A percentile compares a stretch with the other conserved stretches of the same genome.
phyloP scores from a whole-genome alignment of 2,113 vertebrate genomes.

The Ramphastos sulfuratus region DNA sequence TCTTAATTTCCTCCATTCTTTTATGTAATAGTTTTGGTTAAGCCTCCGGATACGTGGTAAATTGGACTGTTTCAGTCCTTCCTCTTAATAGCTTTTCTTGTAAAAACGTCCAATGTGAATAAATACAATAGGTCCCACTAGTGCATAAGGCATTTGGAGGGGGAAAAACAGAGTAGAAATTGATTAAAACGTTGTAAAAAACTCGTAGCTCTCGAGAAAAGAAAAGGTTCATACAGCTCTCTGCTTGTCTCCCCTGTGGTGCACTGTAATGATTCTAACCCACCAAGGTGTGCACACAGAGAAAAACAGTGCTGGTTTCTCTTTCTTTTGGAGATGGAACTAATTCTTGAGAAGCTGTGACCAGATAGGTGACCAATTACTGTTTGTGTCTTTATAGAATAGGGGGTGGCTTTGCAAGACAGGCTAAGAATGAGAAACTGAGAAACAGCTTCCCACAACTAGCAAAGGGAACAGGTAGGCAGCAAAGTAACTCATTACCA shows the following conservation, averaged over 20 bases:
- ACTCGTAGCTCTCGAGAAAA: neutral
- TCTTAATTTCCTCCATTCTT: constrained; percentile 78
- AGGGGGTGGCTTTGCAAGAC: neutral
- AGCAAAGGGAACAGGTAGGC: neutral
- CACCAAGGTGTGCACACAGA: neutral
- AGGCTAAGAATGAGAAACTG: neutral
- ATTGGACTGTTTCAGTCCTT: constrained; percentile 63
- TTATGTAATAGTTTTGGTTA: constrained; percentile 74
- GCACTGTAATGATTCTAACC: neutral
- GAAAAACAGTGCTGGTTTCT: neutral
- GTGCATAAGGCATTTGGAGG: constrained; percentile 4
- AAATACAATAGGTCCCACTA: constrained; percentile 58
- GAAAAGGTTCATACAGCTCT: neutral
- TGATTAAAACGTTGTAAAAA: constrained; percentile 22
- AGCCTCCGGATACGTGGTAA: constrained; percentile 69
- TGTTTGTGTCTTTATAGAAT: neutral
- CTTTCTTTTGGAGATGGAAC: neutral
- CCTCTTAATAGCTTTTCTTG: constrained; percentile 70
- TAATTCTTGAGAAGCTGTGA: neutral
- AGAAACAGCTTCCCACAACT: neutral
- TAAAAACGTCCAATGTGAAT: constrained; percentile 55
- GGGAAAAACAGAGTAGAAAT: constrained; percentile 6
- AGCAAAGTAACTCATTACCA: neutral
- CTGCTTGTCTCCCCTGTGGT: neutral
- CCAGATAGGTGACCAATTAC: neutral